Evolutionary conservation across 2,797 vertebrate species (phyloP).

Genomic region (Platyrinchus mystaceus): DNA sequence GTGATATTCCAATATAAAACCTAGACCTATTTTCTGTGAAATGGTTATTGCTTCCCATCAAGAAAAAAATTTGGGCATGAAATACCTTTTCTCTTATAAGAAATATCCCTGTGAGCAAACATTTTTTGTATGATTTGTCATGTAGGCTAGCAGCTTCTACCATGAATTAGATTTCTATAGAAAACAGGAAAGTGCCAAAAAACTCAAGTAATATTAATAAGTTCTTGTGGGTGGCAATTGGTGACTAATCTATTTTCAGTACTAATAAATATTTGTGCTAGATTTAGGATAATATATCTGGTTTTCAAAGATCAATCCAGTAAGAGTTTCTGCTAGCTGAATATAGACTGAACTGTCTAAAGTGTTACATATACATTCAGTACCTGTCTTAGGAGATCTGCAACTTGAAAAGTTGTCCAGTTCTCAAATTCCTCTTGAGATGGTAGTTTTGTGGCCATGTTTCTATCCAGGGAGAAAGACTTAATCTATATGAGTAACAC

Average conservation of each 20-base stretch:
- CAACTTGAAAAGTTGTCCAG: conserved; percentile 81
- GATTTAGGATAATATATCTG: background rate
- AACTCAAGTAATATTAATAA: background rate
- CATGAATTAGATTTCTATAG: background rate
- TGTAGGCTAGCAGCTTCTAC: background rate
- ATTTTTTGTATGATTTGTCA: background rate
- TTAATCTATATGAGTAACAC: background rate
- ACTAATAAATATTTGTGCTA: background rate
- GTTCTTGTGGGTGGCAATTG: background rate
- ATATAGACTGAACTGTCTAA: background rate
- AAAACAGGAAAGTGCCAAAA: background rate
- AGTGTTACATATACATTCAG: background rate
- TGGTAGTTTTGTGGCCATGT: conserved; percentile 80
- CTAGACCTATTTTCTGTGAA: background rate
- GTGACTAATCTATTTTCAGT: background rate
- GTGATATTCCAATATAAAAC: background rate
- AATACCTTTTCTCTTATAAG: background rate
- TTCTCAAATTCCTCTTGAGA: conserved; percentile 82
- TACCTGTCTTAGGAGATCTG: conserved; percentile 82
- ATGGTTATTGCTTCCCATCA: background rate
- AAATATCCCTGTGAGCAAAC: background rate
- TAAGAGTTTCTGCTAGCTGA: background rate
- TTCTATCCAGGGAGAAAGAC: background rate
- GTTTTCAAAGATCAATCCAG: background rate
- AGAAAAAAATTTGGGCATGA: background rate